Conservation (phyloP, 2,797 vertebrate genomes). For the Melanotaenia maccullochi region DNA sequence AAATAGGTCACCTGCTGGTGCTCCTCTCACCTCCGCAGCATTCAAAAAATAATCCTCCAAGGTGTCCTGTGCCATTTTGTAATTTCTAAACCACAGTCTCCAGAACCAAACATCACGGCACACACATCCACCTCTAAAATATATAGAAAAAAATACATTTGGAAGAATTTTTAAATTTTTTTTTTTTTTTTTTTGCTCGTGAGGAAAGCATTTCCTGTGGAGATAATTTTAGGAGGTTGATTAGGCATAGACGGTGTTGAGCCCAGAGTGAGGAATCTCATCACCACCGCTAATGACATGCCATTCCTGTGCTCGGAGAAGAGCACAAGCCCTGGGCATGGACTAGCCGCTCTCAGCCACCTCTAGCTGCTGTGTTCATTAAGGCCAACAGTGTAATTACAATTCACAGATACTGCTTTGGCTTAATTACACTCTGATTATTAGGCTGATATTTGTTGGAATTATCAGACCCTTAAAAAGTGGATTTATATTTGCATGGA, state of each 20-base stretch:
- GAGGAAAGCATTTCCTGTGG: conserved; percentile 77
- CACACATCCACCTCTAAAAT: conserved; percentile 24
- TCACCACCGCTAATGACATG: conserved; percentile 81
- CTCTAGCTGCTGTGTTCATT: conserved; percentile 81
- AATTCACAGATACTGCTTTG: conserved; percentile 75
- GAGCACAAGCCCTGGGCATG: conserved; percentile 73
- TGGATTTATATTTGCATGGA: conserved; percentile 64
- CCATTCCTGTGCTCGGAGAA: conserved; percentile 75
- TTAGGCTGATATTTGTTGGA: conserved; percentile 75
- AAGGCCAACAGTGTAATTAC: conserved; percentile 78
- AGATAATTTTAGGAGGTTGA: conserved; percentile 81
- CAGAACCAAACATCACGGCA: conserved; percentile 29
- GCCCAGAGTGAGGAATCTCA: conserved; percentile 81
- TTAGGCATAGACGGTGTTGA: conserved; percentile 77
- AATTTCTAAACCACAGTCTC: conserved; percentile 56
- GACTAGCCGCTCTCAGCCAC: conserved; percentile 74
- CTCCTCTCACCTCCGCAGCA: conserved; percentile 75
- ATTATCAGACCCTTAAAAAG: conserved; percentile 72
- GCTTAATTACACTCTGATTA: conserved; percentile 80
- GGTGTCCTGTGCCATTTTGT: conserved; percentile 69
- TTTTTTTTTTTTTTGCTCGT: conserved; percentile 51
- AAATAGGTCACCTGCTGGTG: conserved; percentile 80
- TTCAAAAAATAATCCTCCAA: conserved; percentile 70
- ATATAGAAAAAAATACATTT: conserved; percentile 49
- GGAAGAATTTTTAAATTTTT: conserved; percentile 53